Conservation (phyloP, 2,888 invertebrate species). For the Nowickia ferox region DNA sequence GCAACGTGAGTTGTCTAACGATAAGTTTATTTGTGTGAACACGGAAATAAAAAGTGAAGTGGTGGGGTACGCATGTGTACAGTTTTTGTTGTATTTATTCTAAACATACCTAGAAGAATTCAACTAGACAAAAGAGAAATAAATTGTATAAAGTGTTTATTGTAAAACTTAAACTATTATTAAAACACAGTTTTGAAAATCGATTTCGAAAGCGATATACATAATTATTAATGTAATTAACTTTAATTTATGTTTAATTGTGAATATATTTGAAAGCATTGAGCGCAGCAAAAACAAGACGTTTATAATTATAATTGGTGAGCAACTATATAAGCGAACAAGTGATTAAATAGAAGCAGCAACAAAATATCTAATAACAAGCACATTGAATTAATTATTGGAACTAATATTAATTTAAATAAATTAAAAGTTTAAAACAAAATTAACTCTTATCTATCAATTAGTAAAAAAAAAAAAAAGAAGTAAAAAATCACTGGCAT, state of each 20-base stretch:
- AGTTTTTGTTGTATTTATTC: constrained; percentile 48
- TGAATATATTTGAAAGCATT: constrained; percentile 60
- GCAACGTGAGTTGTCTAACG: constrained; percentile 49
- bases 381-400: constrained; percentile 30
- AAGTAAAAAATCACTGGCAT: constrained; percentile 15
- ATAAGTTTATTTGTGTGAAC: neutral
- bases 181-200: constrained; percentile 6
- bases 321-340: neutral
- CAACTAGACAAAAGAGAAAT: constrained; percentile 9
- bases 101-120: constrained; percentile 38
- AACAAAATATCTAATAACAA: neutral
- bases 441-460: neutral
- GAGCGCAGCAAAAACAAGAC: constrained; percentile 37
- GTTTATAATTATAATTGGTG: neutral
- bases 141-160: neutral
- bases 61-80: constrained; percentile 68
- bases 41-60: constrained; percentile 5
- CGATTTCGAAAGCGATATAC: constrained; percentile 48
- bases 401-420: constrained; percentile 31
- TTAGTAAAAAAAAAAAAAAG: neutral
- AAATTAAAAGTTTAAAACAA: constrained; percentile 13
- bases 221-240: constrained; percentile 49
- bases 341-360: constrained; percentile 16
- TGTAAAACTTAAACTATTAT: neutral
- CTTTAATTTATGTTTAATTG: constrained; percentile 40